Evolutionary conservation across 64 coral and sea anemone genomes (phyloP).

Genomic region (Stichodactyla helianthus): DNA sequence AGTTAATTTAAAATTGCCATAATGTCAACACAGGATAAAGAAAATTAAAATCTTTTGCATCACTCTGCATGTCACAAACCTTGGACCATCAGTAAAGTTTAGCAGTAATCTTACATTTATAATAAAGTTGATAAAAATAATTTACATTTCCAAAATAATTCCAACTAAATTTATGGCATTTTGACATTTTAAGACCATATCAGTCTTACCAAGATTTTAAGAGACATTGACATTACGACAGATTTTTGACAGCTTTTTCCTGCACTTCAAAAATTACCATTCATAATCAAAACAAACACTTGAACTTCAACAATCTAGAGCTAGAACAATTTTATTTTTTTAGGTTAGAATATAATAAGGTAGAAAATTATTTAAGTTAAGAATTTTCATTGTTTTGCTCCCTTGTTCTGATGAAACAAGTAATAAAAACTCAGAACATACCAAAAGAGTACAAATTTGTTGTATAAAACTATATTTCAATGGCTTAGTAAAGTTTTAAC

Average conservation of each 20-base stretch:
- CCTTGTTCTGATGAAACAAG: not conserved
- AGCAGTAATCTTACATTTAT: not conserved
- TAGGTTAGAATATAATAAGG: not conserved
- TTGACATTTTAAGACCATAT: not conserved
- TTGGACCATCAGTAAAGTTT: not conserved
- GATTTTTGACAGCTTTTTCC: slow-evolving; percentile 4
- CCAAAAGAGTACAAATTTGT: not conserved
- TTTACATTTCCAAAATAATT: not conserved
- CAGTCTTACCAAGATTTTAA: not conserved
- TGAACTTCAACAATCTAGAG: not conserved
- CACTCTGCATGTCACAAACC: not conserved
- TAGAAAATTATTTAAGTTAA: not conserved
- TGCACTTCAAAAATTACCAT: slow-evolving; percentile 11
- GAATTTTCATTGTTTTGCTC: not conserved
- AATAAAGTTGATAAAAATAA: not conserved
- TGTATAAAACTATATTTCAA: too few relatives aligned
- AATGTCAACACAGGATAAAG: not conserved
- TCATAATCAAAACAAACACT: slow-evolving; percentile 15
- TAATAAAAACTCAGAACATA: not conserved
- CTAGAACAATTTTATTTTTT: not conserved
- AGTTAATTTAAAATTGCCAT: not conserved
- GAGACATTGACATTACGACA: not conserved
- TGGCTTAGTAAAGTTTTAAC: not conserved
- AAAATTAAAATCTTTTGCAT: not conserved
- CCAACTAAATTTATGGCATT: not conserved